These are phyloP conservation scores for Stichodactyla mertensii DNA, from an alignment of 64 coral and sea anemone genomes.

Conservation along the genomic window DNA sequence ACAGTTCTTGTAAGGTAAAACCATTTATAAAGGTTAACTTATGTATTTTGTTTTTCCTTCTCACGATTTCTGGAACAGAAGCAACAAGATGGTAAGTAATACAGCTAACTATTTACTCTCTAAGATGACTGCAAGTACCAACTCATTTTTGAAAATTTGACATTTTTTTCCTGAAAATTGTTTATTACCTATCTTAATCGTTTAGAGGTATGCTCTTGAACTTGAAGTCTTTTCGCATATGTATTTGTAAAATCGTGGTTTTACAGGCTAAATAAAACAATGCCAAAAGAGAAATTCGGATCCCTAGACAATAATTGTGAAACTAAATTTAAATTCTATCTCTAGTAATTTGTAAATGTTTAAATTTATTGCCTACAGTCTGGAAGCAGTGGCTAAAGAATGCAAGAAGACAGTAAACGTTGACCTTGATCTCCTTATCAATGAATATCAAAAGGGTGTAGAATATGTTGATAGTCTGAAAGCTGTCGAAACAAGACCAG, in stretches of 20 bases:
- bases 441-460: conserved; percentile 51
- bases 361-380: conserved; percentile 15
- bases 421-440: conserved; percentile 69
- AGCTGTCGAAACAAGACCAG: conserved; percentile 52
- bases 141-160: not conserved
- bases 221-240: no score
- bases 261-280: no score
- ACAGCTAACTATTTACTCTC: not conserved
- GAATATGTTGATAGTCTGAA: conserved; percentile 55
- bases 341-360: no score
- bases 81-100: not conserved
- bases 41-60: no score
- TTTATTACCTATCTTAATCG: no score
- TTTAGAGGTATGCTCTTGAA: no score
- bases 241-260: no score
- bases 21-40: no score
- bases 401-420: conserved; percentile 83
- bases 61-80: not conserved
- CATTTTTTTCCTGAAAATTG: no score
- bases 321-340: not conserved
- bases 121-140: not conserved
- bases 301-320: no score
- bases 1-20: no score
- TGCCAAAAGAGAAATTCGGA: no score
- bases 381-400: conserved; percentile 78